These are phyloP conservation scores for Lagopus muta DNA, from an alignment of 2,113 vertebrate species.

Conservation along the genomic window DNA sequence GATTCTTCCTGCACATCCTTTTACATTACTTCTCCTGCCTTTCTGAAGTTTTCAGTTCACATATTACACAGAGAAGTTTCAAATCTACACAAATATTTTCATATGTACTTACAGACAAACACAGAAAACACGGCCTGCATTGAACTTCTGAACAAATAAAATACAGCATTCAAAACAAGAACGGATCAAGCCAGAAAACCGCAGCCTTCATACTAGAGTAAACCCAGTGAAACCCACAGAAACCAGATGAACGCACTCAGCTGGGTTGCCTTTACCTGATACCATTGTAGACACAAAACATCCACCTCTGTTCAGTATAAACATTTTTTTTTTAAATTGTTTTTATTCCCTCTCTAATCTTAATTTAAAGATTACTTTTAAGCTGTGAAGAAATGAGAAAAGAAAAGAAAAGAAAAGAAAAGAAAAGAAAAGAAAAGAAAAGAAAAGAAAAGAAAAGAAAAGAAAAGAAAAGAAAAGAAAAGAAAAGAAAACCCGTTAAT, in stretches of 20 bases:
- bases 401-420: not conserved
- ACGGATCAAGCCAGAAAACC: not conserved
- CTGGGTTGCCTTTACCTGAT: not conserved
- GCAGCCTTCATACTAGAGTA: not conserved
- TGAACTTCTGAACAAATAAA: not conserved
- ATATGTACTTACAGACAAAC: not conserved
- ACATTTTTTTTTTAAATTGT: not conserved
- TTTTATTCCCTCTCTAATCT: not conserved
- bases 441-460: no score
- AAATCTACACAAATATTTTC: not conserved
- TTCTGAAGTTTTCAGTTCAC: not conserved
- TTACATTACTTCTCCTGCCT: not conserved
- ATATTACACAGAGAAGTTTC: not conserved
- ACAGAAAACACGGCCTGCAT: not conserved
- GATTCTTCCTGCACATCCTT: not conserved
- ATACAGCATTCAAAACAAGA: not conserved
- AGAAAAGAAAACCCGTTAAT: not conserved
- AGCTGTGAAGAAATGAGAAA: not conserved
- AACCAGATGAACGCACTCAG: not conserved
- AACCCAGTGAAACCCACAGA: not conserved
- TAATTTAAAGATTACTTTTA: not conserved
- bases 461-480: not conserved
- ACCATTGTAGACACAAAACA: accelerated
- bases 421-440: no score
- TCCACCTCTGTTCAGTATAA: not conserved